Base-by-base conservation (phyloP, 2,113 vertebrate species). In the Coreoperca whiteheadi region DNA sequence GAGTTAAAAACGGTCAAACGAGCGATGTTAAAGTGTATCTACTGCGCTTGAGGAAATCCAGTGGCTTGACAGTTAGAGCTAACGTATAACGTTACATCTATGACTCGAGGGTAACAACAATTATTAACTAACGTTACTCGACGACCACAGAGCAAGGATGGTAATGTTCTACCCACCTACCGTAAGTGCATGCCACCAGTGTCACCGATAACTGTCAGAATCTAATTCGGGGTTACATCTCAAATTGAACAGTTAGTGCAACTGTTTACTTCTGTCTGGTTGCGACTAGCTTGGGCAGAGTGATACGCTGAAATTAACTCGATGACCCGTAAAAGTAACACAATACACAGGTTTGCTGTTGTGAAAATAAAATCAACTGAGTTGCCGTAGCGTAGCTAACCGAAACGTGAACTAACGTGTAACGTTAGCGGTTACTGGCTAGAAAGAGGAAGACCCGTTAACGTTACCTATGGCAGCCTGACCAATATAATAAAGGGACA, bases 121-220 rank as follows among this genome's bases (percentile, higher is more conserved):
- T 37, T 66, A 71, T 53, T 51, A 76, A 46, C 53, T 14, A 37
- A 37, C 34, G n/a, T 37, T 37, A n/a, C 46, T 73, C 37, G 64
- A 74, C 18, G 3, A 12, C 15, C 20, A 68, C 23, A 25, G 54
- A 61, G 18, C 1, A 7, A 32, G 12, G 48, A 4, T 32, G 53
- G 21, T 25, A 59, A 4, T 32, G 16, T 6, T 51, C 8, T 5
- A 16, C 25, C 68, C 12, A 77, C 11, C 12, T 75, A 20, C n/a
- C n/a, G n/a, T n/a, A n/a, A n/a, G 15, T 48, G 3, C 6, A 54
- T 15, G 18, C 16, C 25, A 46, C 4, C 9, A 34, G 21, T 23
- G 28, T 28, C 18, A n/a, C 32, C 5, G 48, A 1, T 8, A 21
- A 50, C 8, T 46, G 9, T 20, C 18, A 2, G 0, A 30, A 20